phyloP scores from a whole-genome alignment of 2,113 vertebrate genomes.

The Sorex araneus region DNA sequence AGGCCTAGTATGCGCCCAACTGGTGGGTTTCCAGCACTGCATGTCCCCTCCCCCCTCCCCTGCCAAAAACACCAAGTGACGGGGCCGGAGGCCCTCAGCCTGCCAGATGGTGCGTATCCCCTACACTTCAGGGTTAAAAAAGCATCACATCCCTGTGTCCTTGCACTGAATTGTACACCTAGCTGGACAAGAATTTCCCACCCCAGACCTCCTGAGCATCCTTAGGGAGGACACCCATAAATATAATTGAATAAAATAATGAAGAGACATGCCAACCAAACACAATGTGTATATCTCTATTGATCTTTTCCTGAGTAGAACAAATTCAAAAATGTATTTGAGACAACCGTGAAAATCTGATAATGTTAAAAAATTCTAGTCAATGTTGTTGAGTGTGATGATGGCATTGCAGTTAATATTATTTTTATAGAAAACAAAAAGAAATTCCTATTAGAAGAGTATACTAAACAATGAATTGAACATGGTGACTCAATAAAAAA shows the following conservation, averaged over 20 bases:
- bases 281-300: background rate
- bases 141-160: background rate
- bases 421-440: background rate
- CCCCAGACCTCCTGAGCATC: too few species aligned
- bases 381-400: background rate
- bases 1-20: too few species aligned
- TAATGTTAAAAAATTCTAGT: background rate
- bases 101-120: too few species aligned
- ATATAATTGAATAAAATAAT: too few species aligned
- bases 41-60: too few species aligned
- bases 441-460: background rate
- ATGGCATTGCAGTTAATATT: background rate
- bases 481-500: too few species aligned
- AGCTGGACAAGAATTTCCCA: too few species aligned
- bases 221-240: too few species aligned
- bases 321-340: conserved; percentile 38
- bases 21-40: too few species aligned
- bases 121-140: too few species aligned
- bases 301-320: conserved; percentile 5
- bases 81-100: too few species aligned
- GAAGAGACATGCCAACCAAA: background rate
- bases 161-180: background rate
- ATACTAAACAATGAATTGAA: background rate
- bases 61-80: too few species aligned
- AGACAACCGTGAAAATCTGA: background rate